Conservation (phyloP, 1,140 invertebrate species). For the Bicyclus anynana region DNA sequence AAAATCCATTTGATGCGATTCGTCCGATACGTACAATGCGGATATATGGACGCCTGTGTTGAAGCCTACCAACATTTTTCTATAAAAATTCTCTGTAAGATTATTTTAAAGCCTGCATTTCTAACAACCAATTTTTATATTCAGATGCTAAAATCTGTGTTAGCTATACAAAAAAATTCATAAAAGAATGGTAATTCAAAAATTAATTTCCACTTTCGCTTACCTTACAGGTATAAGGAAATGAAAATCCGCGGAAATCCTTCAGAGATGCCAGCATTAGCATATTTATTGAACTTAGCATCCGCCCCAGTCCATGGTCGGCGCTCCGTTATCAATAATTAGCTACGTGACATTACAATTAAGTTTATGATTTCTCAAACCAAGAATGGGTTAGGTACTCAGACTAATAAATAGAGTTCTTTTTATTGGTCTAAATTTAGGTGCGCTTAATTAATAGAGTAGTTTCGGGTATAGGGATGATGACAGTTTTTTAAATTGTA, state of each 20-base stretch:
- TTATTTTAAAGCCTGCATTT: too few species aligned
- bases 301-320: not conserved
- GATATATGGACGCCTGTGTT: too few species aligned
- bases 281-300: conserved; percentile 22
- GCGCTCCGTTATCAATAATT: conserved; percentile 21
- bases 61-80: too few species aligned
- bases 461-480: too few species aligned
- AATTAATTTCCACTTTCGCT: conserved; percentile 19
- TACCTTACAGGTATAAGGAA: conserved; percentile 16
- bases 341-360: conserved; percentile 19
- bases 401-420: not conserved
- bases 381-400: too few species aligned
- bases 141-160: too few species aligned
- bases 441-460: too few species aligned
- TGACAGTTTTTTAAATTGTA: too few species aligned
- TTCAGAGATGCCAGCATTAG: conserved; percentile 20
- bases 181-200: conserved; percentile 5
- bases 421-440: not conserved
- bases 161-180: not conserved
- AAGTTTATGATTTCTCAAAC: not conserved
- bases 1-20: too few species aligned
- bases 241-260: conserved; percentile 19
- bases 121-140: too few species aligned
- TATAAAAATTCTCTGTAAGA: too few species aligned
- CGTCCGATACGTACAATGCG: too few species aligned